These are phyloP conservation scores for Branchinecta sandiegonensis DNA, from an alignment of 2,888 invertebrate species.

Conservation along the genomic window DNA sequence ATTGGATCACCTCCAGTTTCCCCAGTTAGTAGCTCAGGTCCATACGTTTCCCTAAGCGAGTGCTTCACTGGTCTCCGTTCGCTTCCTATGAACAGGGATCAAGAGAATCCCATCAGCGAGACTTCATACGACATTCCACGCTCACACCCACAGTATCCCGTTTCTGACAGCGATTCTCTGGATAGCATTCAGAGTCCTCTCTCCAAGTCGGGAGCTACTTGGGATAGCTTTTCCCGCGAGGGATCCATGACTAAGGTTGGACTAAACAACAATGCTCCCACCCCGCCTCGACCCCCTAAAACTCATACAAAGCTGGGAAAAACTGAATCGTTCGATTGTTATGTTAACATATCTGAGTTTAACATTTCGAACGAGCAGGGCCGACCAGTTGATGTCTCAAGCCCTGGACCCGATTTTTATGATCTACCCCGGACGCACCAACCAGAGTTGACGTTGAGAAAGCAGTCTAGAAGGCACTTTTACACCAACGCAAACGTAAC, in stretches of 20 bases:
- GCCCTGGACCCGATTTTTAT: conserved; percentile 42
- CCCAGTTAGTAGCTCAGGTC: conserved; percentile 49
- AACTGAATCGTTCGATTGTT: not conserved
- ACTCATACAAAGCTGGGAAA: conserved; percentile 30
- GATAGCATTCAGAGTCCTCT: conserved; percentile 6
- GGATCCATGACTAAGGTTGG: conserved; percentile 12
- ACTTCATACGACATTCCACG: conserved; percentile 8
- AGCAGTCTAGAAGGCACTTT: conserved; percentile 37
- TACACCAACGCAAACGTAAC: conserved; percentile 48
- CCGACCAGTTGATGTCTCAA: not conserved
- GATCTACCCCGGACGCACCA: conserved; percentile 46
- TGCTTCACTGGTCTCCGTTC: conserved; percentile 56
- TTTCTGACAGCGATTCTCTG: conserved; percentile 2
- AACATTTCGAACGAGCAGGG: not conserved
- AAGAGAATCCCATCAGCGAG: not conserved
- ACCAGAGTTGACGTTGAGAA: conserved; percentile 22
- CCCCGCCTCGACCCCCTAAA: conserved; percentile 16
- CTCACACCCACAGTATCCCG: conserved; percentile 2
- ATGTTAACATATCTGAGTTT: conserved; percentile 13
- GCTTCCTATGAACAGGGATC: not conserved
- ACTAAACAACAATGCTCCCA: conserved; percentile 15
- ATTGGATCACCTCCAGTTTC: conserved; percentile 47
- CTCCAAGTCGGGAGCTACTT: not conserved
- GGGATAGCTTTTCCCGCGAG: conserved; percentile 8
- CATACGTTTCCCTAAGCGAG: conserved; percentile 83